Percentiles rank a stretch among this genome's conserved stretches.
These are phyloP conservation scores for Siniperca obscura DNA, from an alignment of 2,797 vertebrate genomes.

Conservation along the genomic window DNA sequence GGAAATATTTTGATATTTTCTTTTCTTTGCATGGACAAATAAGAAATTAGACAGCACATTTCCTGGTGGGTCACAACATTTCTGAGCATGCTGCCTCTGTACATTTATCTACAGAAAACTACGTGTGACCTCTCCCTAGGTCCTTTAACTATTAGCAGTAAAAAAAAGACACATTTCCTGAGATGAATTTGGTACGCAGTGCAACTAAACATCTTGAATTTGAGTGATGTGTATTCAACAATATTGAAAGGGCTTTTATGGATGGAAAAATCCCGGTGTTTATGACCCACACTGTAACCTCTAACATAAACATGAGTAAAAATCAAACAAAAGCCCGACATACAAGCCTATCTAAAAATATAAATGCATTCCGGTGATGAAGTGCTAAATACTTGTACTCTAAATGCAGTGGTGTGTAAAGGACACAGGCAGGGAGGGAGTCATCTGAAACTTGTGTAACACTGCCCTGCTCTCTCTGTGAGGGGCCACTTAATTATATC, in stretches of 20 bases:
- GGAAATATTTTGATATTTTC: not conserved
- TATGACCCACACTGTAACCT: slow-evolving; percentile 40
- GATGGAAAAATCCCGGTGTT: slow-evolving; percentile 27
- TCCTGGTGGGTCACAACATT: not conserved
- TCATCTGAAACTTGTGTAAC: slow-evolving; percentile 67
- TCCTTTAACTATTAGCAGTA: not conserved
- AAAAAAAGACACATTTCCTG: not conserved
- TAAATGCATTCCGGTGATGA: slow-evolving; percentile 50
- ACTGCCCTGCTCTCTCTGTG: slow-evolving; percentile 40
- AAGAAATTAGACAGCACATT: not conserved
- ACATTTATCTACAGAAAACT: not conserved
- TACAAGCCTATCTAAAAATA: slow-evolving; percentile 65
- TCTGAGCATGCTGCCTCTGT: not conserved
- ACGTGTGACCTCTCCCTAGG: not conserved
- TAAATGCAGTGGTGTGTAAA: slow-evolving; percentile 68
- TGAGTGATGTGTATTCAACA: not conserved
- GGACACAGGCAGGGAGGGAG: slow-evolving; percentile 57
- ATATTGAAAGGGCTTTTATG: slow-evolving; percentile 7
- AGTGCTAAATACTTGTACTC: slow-evolving; percentile 62
- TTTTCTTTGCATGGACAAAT: slow-evolving; percentile 5
- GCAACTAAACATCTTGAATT: not conserved
- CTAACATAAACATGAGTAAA: slow-evolving; percentile 54
- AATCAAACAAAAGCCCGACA: slow-evolving; percentile 64
- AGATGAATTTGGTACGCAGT: not conserved
- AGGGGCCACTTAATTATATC: slow-evolving; percentile 69